Base-by-base conservation (phyloP, 2,888 invertebrate species). In the Sinohyriopsis cumingii region DNA sequence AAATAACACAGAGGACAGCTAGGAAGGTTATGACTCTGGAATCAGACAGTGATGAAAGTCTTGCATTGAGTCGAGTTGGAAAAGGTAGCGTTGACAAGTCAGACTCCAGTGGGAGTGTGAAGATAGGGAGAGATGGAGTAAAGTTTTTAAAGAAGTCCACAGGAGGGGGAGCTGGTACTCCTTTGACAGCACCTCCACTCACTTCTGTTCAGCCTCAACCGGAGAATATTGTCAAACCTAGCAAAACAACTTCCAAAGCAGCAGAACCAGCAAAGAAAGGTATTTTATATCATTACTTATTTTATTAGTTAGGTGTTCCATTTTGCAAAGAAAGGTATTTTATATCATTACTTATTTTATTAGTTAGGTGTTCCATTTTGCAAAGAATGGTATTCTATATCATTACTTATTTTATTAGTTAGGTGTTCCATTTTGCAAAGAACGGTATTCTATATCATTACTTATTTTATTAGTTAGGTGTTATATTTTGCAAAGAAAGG, bases 41-140 rank as follows among this genome's bases (percentile, higher is more conserved):
- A 55, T 79, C 80, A 12, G 84, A 84, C 64, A 84, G 83, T 66
- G 84, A 84, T 66, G 82, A 82, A 22, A 83, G 83, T 61, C 59
- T 83, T 22, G 68, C 71, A 54, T 67, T 45, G 12, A 3, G 12
- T 45, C 9, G 55, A 25, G 54, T 54, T 54, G 22, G 75, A 78
- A 63, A 69, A 72, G 72, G 78, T 73, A 66, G 53, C 6, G 59
- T 33, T 20, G 59, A 67, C 5, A 67, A 28, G 33, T 75, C 77
- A 22, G 78, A 78, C 18, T 68, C 69, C 22, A 67, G 81, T 18
- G 82, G 81, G 63, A 82, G 81, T 72, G 69, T 78, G 12, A 80
- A 79, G 69, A 75, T 81, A 57, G 81, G 82, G 2, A 73, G 73
- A 72, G 80, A 81, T 76, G 78, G 78, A n/a, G 77, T 76, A 0